Evolutionary conservation across 2,113 vertebrate species (phyloP).

Genomic region (Apteryx owenii): DNA sequence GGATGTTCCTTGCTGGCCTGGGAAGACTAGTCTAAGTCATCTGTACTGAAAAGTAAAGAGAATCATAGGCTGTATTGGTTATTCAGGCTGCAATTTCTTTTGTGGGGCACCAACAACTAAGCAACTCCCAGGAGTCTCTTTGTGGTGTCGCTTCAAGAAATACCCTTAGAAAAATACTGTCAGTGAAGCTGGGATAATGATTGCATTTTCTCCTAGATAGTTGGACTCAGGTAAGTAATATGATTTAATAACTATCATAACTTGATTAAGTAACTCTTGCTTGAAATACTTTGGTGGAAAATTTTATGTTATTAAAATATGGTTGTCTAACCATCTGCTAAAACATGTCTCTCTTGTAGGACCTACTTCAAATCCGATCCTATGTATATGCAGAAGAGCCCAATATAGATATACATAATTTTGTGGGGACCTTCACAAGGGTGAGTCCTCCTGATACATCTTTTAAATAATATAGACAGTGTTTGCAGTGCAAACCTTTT

Average conservation of each 20-base stretch:
- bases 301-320: not conserved
- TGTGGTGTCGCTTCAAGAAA: not conserved
- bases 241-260: not conserved
- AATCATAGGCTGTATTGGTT: not conserved
- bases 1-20: not conserved
- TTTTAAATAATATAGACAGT: not conserved
- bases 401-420: conserved; percentile 97
- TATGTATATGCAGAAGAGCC: conserved; percentile 95
- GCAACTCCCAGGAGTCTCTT: not conserved
- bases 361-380: conserved; percentile 92
- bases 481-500: not conserved
- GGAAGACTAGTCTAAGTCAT: not conserved
- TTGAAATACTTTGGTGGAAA: not conserved
- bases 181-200: not conserved
- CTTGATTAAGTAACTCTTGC: not conserved
- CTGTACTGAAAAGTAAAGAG: not conserved
- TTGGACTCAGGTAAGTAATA: not conserved
- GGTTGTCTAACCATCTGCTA: not conserved
- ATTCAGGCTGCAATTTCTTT: not conserved
- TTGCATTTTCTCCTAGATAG: not conserved
- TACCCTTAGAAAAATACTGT: not conserved
- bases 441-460: conserved; percentile 76
- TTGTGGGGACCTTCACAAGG: conserved; percentile 94
- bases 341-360: conserved; percentile 71
- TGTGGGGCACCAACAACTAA: not conserved